Evolutionary conservation across 2,797 vertebrate genomes (phyloP).

Genomic region (Rallus crepitans): DNA sequence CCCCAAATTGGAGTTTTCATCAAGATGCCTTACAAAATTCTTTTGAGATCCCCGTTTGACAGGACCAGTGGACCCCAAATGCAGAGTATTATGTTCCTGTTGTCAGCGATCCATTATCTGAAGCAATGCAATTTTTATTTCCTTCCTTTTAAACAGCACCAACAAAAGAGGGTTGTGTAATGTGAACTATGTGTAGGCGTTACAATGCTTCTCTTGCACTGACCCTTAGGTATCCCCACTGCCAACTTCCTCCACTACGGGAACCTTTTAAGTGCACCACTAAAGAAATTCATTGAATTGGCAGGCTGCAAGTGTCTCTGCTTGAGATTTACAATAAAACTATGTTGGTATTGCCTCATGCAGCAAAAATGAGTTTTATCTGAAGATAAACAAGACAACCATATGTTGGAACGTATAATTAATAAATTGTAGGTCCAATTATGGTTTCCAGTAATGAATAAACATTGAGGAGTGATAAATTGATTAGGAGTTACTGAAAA

Average conservation of each 20-base stretch:
- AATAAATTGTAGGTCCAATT: conserved; percentile 35
- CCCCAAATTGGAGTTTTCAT: background rate
- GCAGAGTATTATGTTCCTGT: background rate
- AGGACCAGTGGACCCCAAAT: background rate
- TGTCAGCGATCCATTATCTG: background rate
- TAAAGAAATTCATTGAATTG: background rate
- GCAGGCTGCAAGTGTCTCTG: background rate
- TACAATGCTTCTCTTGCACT: background rate
- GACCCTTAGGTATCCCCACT: background rate
- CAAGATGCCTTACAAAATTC: background rate
- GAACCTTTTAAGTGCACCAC: background rate
- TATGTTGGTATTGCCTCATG: background rate
- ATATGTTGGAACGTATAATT: background rate
- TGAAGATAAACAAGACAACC: conserved; percentile 2
- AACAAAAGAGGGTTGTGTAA: background rate
- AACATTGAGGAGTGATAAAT: conserved; percentile 40
- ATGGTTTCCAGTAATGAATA: conserved; percentile 25
- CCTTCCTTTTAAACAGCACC: background rate
- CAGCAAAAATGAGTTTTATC: conserved; percentile 8
- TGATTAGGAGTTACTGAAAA: conserved; percentile 27
- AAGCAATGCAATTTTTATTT: background rate
- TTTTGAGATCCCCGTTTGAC: background rate
- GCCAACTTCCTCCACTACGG: background rate
- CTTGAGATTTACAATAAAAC: background rate
- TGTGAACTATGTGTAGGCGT: accelerated